A percentile compares a stretch with the other conserved stretches of the same genome.
phyloP scores from a whole-genome alignment of 2,797 vertebrate genomes.

The Melanotaenia boesemani region DNA sequence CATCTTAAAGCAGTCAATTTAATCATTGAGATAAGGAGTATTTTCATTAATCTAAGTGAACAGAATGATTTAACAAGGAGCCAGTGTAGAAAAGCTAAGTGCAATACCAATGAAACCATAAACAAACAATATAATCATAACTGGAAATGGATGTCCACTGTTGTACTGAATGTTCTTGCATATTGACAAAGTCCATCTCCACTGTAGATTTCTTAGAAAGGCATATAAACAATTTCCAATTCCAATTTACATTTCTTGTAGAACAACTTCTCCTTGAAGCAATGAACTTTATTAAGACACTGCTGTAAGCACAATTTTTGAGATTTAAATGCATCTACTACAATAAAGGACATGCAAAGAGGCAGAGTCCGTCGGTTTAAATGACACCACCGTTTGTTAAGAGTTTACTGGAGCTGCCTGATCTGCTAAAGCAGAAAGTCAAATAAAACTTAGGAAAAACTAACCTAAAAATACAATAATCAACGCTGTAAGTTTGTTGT shows the following conservation, averaged over 20 bases:
- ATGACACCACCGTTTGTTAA: conserved; percentile 15
- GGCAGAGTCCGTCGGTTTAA: conserved; percentile 27
- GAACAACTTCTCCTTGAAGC: conserved; percentile 36
- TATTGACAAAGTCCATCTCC: background rate
- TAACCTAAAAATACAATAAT: background rate
- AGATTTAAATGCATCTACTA: conserved; percentile 28
- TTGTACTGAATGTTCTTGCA: background rate
- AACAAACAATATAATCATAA: background rate
- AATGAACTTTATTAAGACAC: conserved; percentile 17
- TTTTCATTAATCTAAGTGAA: background rate
- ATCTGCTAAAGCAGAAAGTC: conserved; percentile 3
- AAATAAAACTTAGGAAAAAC: conserved; percentile 5
- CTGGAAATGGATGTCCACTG: background rate
- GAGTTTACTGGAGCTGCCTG: conserved; percentile 20
- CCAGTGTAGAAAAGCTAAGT: background rate
- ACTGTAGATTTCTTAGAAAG: background rate
- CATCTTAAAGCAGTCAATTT: background rate
- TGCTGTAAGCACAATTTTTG: conserved; percentile 21
- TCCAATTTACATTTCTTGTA: conserved; percentile 43
- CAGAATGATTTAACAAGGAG: background rate
- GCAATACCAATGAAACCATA: background rate
- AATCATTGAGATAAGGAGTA: background rate
- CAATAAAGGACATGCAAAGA: conserved; percentile 27
- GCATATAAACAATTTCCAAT: background rate
- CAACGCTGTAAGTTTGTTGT: background rate